Conservation (phyloP, 1,140 invertebrate genomes). For the Eumaeus atala region DNA sequence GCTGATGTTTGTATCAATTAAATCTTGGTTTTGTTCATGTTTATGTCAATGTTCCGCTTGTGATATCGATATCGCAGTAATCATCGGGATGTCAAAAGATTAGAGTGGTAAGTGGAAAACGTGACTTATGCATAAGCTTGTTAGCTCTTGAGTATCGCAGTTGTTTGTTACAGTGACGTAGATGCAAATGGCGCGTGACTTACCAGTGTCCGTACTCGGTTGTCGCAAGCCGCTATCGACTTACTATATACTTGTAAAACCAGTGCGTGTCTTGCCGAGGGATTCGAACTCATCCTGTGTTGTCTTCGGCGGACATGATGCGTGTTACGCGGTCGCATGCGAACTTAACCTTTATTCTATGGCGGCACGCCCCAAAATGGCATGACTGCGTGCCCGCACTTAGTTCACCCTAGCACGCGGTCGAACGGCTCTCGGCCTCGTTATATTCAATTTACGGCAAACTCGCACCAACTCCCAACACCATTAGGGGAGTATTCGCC, state of each 20-base stretch:
- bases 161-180: constrained; percentile 40
- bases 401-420: constrained; percentile 59
- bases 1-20: neutral
- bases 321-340: constrained; percentile 33
- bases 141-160: constrained; percentile 38
- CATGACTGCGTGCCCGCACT: constrained; percentile 34
- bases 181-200: constrained; percentile 32
- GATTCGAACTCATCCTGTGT: constrained; percentile 59
- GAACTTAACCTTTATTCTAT: constrained; percentile 36
- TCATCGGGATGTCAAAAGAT: constrained; percentile 21
- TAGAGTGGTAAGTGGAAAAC: constrained; percentile 36
- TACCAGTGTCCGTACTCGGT: constrained; percentile 9
- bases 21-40: no score
- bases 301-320: constrained; percentile 61
- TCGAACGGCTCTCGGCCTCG: constrained; percentile 58
- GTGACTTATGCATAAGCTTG: constrained; percentile 42
- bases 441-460: constrained; percentile 39
- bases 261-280: constrained; percentile 55
- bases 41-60: no score
- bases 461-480: constrained; percentile 33
- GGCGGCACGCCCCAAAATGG: constrained; percentile 36
- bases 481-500: constrained; percentile 30
- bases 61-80: no score
- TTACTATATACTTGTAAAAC: constrained; percentile 26
- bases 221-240: constrained; percentile 8